Evolutionary conservation across 2,113 vertebrate species (phyloP).

Genomic region (Desmodus rotundus): DNA sequence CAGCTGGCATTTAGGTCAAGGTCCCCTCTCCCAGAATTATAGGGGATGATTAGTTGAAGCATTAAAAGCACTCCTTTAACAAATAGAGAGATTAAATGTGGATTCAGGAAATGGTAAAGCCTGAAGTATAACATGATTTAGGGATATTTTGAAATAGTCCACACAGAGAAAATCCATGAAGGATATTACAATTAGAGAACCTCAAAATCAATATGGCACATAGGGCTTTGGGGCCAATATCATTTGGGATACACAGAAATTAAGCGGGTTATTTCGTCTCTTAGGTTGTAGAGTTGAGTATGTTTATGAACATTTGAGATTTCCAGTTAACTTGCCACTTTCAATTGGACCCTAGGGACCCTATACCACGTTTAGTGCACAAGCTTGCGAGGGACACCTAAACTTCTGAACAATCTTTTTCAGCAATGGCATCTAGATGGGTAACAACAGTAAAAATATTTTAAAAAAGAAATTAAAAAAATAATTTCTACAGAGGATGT

Average conservation of each 20-base stretch:
- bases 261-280: not conserved
- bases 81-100: not conserved
- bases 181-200: not conserved
- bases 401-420: not conserved
- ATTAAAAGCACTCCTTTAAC: not conserved
- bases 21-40: not conserved
- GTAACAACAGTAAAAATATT: not conserved
- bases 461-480: not conserved
- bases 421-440: not conserved
- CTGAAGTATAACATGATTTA: not conserved
- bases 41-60: not conserved
- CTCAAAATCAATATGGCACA: not conserved
- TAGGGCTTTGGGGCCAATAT: not conserved
- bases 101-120: not conserved
- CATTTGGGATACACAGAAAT: not conserved
- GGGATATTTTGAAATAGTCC: not conserved
- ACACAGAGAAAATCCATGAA: not conserved
- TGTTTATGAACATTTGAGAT: not conserved
- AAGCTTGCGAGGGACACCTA: not conserved
- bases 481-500: conserved; percentile 11
- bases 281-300: not conserved
- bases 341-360: not conserved
- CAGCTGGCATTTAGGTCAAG: not conserved
- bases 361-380: not conserved
- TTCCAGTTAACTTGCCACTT: not conserved